Evolutionary conservation across 2,797 vertebrate species (phyloP).

Genomic region (Philypnodon macrostomus): DNA sequence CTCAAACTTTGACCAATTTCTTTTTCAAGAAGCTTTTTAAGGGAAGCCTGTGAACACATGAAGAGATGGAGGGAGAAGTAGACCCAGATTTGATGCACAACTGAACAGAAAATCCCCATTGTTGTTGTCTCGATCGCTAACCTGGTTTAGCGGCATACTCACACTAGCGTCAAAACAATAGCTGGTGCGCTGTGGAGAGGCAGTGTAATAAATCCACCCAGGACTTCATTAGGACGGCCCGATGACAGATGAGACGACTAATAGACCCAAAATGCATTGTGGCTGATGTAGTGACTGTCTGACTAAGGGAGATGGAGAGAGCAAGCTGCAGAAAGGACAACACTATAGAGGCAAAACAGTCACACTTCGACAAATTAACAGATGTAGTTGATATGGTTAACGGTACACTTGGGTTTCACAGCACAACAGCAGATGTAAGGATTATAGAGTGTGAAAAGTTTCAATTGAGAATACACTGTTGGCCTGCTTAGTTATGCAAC

Average conservation of each 20-base stretch:
- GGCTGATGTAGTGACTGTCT: slow-evolving; percentile 39
- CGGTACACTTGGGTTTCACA: slow-evolving; percentile 15
- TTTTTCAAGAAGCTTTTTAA: not conserved
- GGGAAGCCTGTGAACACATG: not conserved
- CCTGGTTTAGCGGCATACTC: not conserved
- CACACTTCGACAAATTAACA: slow-evolving; percentile 43
- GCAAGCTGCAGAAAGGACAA: slow-evolving; percentile 15
- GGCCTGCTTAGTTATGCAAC: too few relatives aligned
- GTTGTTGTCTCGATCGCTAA: slow-evolving; percentile 3
- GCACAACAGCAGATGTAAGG: slow-evolving; percentile 6
- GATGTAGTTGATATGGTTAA: slow-evolving; percentile 31
- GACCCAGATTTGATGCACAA: slow-evolving; percentile 11
- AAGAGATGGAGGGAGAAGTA: not conserved
- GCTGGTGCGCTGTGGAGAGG: slow-evolving; percentile 11
- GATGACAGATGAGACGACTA: slow-evolving; percentile 66
- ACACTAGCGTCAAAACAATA: slow-evolving; percentile 22
- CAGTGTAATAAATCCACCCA: slow-evolving; percentile 54
- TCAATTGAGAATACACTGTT: too few relatives aligned
- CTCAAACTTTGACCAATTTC: not conserved
- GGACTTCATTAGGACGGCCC: slow-evolving; percentile 68
- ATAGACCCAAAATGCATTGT: slow-evolving; percentile 58
- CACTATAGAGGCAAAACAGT: slow-evolving; percentile 21
- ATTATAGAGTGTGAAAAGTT: too few relatives aligned
- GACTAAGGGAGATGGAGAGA: slow-evolving; percentile 26
- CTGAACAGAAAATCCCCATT: slow-evolving; percentile 12